Base-by-base conservation (phyloP, 2,888 invertebrate species). In the Stegana nigrithorax region DNA sequence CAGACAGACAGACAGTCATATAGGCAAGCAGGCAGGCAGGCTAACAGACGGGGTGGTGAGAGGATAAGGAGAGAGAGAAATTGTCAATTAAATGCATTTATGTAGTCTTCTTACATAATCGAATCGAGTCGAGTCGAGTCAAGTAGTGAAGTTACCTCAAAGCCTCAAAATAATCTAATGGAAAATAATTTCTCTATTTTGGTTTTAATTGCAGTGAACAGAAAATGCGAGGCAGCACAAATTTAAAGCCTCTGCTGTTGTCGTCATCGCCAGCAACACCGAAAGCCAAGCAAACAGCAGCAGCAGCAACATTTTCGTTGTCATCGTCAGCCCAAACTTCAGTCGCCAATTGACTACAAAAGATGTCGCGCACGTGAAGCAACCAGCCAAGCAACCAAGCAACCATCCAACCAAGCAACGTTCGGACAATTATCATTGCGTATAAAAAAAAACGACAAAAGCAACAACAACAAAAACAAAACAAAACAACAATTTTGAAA, bases 151-250 rank as follows among this genome's bases (percentile, higher is more conserved):
- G 32, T n/a, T 2, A n/a, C 32, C n/a, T n/a, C n/a, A n/a, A n/a
- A n/a, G n/a, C 39, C 1, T n/a, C 2, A 21, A 45, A 45, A 23
- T 23, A 19, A 19, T 21, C 19, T 21, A 45, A 45, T 23, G 10
- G 32, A 45, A 45, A 45, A 45, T 12, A 19, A 45, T 45, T 50
- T 25, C 14, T 50, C 12, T n/a, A n/a, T n/a, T n/a, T n/a, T n/a
- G n/a, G 12, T 25, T 50, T 50, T 26, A 50, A 50, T 50, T 50
- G 26, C 26, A 50, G 50, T 26, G n/a, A 8, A 50, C 25, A 23
- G 50, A 50, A 50, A 50, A 50, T 50, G 50, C 26, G 17, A 25
- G 26, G 17, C 39, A 39, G n/a, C 39, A n/a, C n/a, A n/a, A n/a
- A n/a, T n/a, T n/a, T n/a, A n/a, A 42, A 42, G 42, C 42, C n/a